A percentile compares a stretch with the other conserved stretches of the same genome.
Evolutionary conservation across 2,888 invertebrate genomes (phyloP).

Genomic region (Pyrrhia umbra): DNA sequence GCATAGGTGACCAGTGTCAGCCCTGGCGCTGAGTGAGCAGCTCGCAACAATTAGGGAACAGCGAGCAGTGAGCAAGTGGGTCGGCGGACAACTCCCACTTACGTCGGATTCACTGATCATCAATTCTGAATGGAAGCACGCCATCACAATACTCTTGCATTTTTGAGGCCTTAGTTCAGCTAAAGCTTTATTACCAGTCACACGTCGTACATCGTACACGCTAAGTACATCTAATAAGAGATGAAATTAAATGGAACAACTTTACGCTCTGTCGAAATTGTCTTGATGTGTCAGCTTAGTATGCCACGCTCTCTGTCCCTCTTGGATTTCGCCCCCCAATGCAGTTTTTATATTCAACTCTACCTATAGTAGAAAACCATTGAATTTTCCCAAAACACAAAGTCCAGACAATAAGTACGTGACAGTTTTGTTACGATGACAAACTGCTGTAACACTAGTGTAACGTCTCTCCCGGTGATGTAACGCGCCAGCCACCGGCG

Average conservation of each 20-base stretch:
- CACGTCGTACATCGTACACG: no score
- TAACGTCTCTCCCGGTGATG: conserved; percentile 30
- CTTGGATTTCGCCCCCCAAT: no score
- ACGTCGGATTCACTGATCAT: neutral
- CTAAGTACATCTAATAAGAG: no score
- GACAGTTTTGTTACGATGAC: neutral
- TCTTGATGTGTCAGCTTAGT: no score
- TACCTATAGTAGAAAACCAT: no score
- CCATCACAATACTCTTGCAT: no score
- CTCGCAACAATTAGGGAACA: conserved; percentile 45
- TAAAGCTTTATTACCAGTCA: no score
- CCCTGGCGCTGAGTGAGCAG: conserved; percentile 22
- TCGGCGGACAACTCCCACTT: conserved; percentile 23
- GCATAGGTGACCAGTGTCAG: neutral
- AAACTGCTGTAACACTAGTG: conserved; percentile 25
- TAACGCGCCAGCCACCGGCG: conserved; percentile 11
- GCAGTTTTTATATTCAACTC: no score
- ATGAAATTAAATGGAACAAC: no score
- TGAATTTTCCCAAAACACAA: neutral
- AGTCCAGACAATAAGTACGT: conserved; percentile 1
- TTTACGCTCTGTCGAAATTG: no score
- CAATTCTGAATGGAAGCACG: conserved; percentile 5
- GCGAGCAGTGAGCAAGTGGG: conserved; percentile 34
- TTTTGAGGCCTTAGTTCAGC: neutral
- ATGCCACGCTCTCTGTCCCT: no score